Base-by-base conservation (phyloP, 2,888 invertebrate species). In the Galerucella calmariensis region DNA sequence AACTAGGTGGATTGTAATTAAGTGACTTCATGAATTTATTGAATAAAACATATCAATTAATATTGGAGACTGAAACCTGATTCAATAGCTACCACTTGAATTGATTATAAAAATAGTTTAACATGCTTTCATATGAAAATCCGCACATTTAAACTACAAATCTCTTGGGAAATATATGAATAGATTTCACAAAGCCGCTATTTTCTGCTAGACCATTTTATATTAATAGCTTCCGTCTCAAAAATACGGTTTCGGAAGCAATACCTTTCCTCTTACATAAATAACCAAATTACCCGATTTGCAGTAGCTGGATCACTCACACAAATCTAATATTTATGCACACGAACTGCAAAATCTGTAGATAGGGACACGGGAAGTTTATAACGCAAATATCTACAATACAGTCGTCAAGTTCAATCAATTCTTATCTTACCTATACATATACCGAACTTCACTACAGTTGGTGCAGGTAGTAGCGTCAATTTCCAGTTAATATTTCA, bases 281-380 rank as follows among this genome's bases (percentile, higher is more conserved):
- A 65, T 65, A 65, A 65, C 63, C 14, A 65, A 41, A 65, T 65
- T 46, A 65, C 16, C 46, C 46, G 44, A 65, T 65, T 46, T 65
- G 46, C 46, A 65, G 63, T 65, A 20, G 46, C 63, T 20, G 16
- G 44, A 16, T 14, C 44, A 44, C 41, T 41, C 61, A 61, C 14
- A 61, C 35, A 61, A 35, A 62, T 65, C 46, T 46, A 65, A 65
- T 44, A 65, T 65, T 65, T 65, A 65, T 46, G 44, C 44, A 65
- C 5, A 20, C 20, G 46, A 65, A 20, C 16, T 65, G 63, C 20
- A 48, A 65, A 65, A 46, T 65, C 63, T 44, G 16, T 9, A 12
- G 14, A 46, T n/a, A 46, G 62, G 24, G 63, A 65, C 20, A 65
- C 16, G 16, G 20, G n/a, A 44, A 44, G 16, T 63, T 44, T 63